Evolutionary conservation across 64 coral and sea anemone species (phyloP).

Genomic region (Pachyseris speciosa): DNA sequence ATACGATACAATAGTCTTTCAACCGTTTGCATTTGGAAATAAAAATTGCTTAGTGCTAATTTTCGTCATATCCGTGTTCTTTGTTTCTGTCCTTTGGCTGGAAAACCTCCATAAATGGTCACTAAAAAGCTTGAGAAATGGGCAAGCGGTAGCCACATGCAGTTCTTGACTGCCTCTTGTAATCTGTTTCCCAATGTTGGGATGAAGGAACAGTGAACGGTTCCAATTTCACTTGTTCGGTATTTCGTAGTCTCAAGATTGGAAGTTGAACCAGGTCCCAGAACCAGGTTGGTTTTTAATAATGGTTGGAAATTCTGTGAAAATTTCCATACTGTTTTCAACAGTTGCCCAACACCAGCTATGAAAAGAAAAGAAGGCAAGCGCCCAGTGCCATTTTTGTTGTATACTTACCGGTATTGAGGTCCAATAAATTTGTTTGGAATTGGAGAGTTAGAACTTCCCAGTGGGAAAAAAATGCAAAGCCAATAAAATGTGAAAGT

Average conservation of each 20-base stretch:
- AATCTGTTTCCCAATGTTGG: neutral
- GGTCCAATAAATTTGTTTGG: neutral
- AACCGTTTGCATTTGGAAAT: too few species aligned
- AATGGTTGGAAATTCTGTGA: neutral
- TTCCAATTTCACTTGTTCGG: neutral
- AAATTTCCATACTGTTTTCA: too few species aligned
- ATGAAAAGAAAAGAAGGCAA: neutral
- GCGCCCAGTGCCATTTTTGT: neutral
- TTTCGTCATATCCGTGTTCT: too few species aligned
- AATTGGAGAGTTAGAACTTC: neutral
- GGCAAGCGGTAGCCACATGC: too few species aligned
- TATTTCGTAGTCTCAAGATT: neutral
- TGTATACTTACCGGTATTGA: neutral
- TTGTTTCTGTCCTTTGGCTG: too few species aligned
- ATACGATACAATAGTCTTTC: too few species aligned
- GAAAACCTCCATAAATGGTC: too few species aligned
- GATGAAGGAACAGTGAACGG: neutral
- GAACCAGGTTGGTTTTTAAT: neutral
- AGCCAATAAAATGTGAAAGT: neutral
- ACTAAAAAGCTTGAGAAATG: too few species aligned
- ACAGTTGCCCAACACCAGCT: too few species aligned
- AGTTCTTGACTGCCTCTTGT: too few species aligned
- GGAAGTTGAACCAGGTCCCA: neutral
- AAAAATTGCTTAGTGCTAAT: too few species aligned
- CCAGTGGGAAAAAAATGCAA: neutral